Evolutionary conservation across 2,888 invertebrate species (phyloP).

Genomic region (Homarus gammarus): DNA sequence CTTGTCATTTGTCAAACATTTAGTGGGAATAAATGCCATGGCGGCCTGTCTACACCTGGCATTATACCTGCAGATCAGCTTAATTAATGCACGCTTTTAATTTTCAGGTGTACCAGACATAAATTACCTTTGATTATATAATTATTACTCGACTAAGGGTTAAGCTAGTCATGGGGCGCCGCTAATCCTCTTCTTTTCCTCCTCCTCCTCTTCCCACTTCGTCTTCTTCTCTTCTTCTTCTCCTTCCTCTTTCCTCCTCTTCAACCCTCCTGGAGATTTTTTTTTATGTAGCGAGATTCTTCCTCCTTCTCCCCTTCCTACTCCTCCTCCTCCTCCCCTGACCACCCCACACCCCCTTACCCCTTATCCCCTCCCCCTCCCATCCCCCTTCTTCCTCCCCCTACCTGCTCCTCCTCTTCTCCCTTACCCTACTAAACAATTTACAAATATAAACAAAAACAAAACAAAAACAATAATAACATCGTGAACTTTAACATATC

Average conservation of each 20-base stretch:
- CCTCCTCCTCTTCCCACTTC: constrained; percentile 17
- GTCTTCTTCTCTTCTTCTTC: background rate
- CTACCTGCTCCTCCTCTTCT: too few relatives aligned
- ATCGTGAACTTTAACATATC: too few relatives aligned
- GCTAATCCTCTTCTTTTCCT: background rate
- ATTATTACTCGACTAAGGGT: background rate
- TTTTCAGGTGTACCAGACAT: background rate
- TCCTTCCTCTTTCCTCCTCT: background rate
- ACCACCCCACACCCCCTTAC: background rate
- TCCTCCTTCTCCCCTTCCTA: too few relatives aligned
- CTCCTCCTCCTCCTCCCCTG: background rate
- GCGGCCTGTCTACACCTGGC: background rate
- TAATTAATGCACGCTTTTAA: background rate
- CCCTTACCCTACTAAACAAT: too few relatives aligned
- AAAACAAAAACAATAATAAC: too few relatives aligned
- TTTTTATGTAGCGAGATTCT: too few relatives aligned
- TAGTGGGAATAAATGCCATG: background rate
- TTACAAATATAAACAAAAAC: too few relatives aligned
- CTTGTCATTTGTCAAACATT: background rate
- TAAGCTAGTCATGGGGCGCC: background rate
- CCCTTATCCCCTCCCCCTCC: too few relatives aligned
- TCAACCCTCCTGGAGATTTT: too few relatives aligned
- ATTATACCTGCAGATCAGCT: background rate
- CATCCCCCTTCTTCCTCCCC: background rate
- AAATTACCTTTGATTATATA: background rate